A percentile compares a stretch with the other conserved stretches of the same genome.
phyloP scores from a whole-genome alignment of 2,888 invertebrate genomes.

The Bellardia pandia region DNA sequence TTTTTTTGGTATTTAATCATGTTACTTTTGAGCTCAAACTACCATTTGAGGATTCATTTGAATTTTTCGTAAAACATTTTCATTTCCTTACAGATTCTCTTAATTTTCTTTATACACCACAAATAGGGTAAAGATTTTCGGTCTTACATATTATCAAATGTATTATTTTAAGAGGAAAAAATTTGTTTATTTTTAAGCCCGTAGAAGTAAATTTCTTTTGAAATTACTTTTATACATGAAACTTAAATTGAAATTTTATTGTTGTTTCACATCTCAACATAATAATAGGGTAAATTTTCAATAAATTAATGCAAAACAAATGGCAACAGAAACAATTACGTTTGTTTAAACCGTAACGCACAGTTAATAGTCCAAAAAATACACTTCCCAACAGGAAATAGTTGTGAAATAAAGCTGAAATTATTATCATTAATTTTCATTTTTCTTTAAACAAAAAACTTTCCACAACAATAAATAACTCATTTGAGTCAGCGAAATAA shows the following conservation, averaged over 20 bases:
- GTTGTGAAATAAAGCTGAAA: conserved; percentile 23
- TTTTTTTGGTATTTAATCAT: not conserved
- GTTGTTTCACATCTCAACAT: not conserved
- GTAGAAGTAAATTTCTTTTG: conserved; percentile 20
- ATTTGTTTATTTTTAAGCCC: not conserved
- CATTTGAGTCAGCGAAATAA: not conserved
- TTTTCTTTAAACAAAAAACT: conserved; percentile 15
- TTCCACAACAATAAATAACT: not conserved
- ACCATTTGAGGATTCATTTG: conserved; percentile 25
- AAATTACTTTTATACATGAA: conserved; percentile 38
- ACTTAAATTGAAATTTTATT: conserved; percentile 40
- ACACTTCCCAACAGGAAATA: conserved; percentile 11
- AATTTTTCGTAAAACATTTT: not conserved
- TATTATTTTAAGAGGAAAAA: not conserved
- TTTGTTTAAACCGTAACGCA: not conserved
- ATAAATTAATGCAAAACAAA: conserved; percentile 15
- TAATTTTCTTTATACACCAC: not conserved
- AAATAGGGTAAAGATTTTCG: not conserved
- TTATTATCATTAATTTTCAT: conserved; percentile 25
- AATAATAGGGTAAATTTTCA: not conserved
- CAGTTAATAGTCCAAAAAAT: not conserved
- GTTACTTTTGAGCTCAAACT: conserved; percentile 13
- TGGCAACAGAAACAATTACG: not conserved
- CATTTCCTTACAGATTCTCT: not conserved
- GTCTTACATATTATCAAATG: not conserved